phyloP scores from a whole-genome alignment of 2,797 vertebrate genomes.

The Cossypha heuglini region DNA sequence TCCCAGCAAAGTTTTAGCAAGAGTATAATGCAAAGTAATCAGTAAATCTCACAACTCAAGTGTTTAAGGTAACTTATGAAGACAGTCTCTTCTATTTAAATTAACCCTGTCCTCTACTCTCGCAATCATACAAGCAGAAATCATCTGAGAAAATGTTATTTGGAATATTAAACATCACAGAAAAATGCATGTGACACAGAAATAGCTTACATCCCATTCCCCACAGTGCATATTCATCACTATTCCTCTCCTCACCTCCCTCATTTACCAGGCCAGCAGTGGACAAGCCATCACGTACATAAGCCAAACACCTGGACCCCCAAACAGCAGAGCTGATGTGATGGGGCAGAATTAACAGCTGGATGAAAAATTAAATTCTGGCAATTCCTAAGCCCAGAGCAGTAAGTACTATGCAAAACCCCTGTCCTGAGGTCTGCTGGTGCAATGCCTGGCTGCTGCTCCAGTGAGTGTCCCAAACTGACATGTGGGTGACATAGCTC shows the following conservation, averaged over 20 bases:
- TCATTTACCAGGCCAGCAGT: background rate
- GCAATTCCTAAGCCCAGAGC: background rate
- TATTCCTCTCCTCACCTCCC: background rate
- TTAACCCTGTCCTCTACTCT: background rate
- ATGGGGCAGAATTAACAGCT: background rate
- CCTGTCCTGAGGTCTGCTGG: background rate
- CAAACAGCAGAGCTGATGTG: background rate
- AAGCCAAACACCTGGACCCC: background rate
- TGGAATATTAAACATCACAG: background rate
- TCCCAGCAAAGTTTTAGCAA: background rate
- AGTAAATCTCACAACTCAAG: background rate
- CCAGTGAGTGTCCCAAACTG: background rate
- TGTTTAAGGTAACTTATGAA: background rate
- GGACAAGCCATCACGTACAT: background rate
- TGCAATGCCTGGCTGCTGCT: background rate
- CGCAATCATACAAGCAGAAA: background rate
- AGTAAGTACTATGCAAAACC: background rate
- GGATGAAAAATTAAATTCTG: background rate
- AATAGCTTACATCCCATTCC: background rate
- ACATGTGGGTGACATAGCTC: background rate
- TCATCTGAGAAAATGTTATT: background rate
- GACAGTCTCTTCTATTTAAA: background rate
- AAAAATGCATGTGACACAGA: background rate
- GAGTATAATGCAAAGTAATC: background rate
- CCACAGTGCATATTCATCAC: background rate